Evolutionary conservation across 1,140 invertebrate species (phyloP).

Genomic region (Carposina sasakii): DNA sequence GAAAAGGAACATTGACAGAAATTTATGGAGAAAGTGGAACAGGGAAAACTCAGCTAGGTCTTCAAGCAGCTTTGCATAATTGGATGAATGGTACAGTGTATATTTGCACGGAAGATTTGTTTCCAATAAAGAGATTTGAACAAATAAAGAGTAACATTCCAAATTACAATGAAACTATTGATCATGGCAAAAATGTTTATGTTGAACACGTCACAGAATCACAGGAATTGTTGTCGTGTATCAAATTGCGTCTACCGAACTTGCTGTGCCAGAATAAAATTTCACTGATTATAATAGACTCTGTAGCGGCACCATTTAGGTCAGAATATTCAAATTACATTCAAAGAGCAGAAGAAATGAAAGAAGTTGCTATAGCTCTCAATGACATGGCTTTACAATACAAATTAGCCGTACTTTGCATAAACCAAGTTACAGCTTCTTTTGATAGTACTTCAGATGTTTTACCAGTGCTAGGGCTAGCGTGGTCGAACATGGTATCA

Average conservation of each 20-base stretch:
- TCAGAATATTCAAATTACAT: slow-evolving; percentile 52
- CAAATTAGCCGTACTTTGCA: slow-evolving; percentile 48
- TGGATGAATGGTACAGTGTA: slow-evolving; percentile 40
- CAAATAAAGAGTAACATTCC: slow-evolving; percentile 35
- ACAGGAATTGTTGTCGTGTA: slow-evolving; percentile 44
- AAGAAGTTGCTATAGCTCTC: slow-evolving; percentile 42
- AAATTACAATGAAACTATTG: slow-evolving; percentile 10
- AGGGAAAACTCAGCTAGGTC: slow-evolving; percentile 89
- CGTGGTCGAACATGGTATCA: slow-evolving; percentile 59
- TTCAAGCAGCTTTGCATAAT: slow-evolving; percentile 77
- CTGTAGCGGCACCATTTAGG: slow-evolving; percentile 55
- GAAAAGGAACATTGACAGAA: slow-evolving; percentile 84
- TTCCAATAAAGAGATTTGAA: slow-evolving; percentile 54
- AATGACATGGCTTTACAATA: slow-evolving; percentile 37
- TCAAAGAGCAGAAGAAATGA: slow-evolving; percentile 54
- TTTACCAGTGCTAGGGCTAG: slow-evolving; percentile 49
- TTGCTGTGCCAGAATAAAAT: slow-evolving; percentile 35
- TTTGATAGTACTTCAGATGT: slow-evolving; percentile 37
- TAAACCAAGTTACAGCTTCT: slow-evolving; percentile 55
- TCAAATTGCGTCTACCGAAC: slow-evolving; percentile 45
- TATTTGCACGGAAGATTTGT: slow-evolving; percentile 61
- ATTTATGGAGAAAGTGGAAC: slow-evolving; percentile 86
- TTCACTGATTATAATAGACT: slow-evolving; percentile 48
- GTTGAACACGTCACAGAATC: slow-evolving; percentile 56
- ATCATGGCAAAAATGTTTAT: slow-evolving; percentile 45